These are phyloP conservation scores for Diachasma alloeum DNA, from an alignment of 1,140 invertebrate species.

Conservation along the genomic window DNA sequence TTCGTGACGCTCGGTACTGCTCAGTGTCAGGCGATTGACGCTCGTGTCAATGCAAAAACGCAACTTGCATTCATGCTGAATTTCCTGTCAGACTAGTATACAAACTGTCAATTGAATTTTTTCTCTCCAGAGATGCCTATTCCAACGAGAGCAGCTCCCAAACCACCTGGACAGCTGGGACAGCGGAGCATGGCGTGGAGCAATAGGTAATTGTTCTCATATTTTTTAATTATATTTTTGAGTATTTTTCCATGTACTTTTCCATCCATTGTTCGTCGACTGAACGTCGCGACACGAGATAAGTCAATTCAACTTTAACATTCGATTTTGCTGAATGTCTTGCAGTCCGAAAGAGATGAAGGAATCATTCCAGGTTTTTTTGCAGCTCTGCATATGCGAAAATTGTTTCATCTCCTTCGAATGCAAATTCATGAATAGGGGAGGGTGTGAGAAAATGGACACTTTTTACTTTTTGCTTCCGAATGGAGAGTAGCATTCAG, in stretches of 20 bases:
- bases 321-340: neutral
- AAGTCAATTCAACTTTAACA: neutral
- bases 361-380: no score
- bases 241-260: neutral
- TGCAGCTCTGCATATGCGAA: no score
- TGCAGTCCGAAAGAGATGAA: no score
- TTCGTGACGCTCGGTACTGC: conserved; percentile 27
- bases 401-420: no score
- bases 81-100: neutral
- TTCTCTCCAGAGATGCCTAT: conserved; percentile 52
- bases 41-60: conserved; percentile 27
- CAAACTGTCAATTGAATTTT: conserved; percentile 20
- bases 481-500: no score
- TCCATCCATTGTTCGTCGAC: no score
- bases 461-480: no score
- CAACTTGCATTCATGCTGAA: conserved; percentile 18
- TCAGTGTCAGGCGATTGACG: conserved; percentile 45
- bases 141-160: conserved; percentile 57
- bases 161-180: conserved; percentile 43
- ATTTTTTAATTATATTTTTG: conserved; percentile 1
- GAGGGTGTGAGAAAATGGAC: no score
- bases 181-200: conserved; percentile 48
- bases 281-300: no score
- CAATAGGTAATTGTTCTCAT: conserved; percentile 46
- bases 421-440: no score